phyloP scores from a whole-genome alignment of 2,888 invertebrate genomes.

The Thymelicus lineola region DNA sequence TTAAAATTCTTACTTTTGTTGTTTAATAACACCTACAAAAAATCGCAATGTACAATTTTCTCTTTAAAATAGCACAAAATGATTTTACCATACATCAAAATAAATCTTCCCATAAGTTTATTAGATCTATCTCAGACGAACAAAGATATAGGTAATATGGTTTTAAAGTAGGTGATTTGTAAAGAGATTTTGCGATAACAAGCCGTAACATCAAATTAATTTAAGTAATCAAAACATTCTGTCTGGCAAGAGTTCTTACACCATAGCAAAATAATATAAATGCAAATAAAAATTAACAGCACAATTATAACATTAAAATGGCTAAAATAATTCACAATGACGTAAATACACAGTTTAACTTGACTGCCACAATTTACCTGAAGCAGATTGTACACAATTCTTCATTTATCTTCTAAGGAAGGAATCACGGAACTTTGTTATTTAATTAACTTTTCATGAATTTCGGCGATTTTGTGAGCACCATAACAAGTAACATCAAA shows the following conservation, averaged over 20 bases:
- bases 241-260: background rate
- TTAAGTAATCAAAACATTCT: background rate
- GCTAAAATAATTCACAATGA: slow-evolving; percentile 30
- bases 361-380: slow-evolving; percentile 53
- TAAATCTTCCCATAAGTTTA: too few species aligned
- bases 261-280: slow-evolving; percentile 3
- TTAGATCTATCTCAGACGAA: background rate
- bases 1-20: too few species aligned
- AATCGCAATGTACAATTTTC: too few species aligned
- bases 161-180: background rate
- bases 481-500: slow-evolving; percentile 58
- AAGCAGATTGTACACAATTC: slow-evolving; percentile 46
- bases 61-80: too few species aligned
- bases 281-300: slow-evolving; percentile 32
- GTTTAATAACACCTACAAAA: too few species aligned
- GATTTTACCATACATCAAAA: too few species aligned
- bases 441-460: slow-evolving; percentile 44
- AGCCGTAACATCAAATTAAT: background rate
- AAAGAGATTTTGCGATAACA: slow-evolving; percentile 7
- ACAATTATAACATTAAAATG: slow-evolving; percentile 30
- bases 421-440: slow-evolving; percentile 48
- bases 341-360: slow-evolving; percentile 17
- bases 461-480: slow-evolving; percentile 49
- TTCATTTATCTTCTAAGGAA: slow-evolving; percentile 49
- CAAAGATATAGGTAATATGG: background rate